Conservation (phyloP, 2,113 vertebrate species). For the Phoenicopterus ruber region DNA sequence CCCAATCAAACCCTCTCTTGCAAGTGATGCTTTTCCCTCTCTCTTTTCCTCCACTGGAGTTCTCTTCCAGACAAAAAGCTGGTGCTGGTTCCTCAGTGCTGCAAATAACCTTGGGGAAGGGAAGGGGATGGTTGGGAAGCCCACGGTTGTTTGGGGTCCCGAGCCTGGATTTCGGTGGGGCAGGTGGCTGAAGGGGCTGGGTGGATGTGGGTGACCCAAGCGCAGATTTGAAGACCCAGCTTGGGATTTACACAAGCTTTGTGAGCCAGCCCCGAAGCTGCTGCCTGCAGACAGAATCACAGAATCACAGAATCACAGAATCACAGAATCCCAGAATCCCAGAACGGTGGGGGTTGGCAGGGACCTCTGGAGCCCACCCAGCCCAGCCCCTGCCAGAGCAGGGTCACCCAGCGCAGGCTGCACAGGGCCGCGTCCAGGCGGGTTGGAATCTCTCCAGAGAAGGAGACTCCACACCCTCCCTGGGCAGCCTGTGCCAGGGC, state of each 20-base stretch:
- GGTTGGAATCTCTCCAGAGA: no score
- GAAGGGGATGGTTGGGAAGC: background rate
- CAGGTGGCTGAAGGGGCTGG: background rate
- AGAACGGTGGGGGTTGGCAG: no score
- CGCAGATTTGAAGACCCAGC: background rate
- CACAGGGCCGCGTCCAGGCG: no score
- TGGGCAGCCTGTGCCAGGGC: no score
- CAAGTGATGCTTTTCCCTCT: background rate
- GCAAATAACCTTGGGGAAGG: background rate
- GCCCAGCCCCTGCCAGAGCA: no score
- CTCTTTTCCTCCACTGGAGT: background rate
- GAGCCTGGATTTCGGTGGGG: background rate
- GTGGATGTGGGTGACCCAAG: background rate
- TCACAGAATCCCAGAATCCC: no score
- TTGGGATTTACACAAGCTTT: background rate
- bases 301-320: no score
- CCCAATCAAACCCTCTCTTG: background rate
- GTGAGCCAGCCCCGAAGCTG: background rate
- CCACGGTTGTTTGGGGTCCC: fast-evolving
- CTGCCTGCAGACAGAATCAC: background rate
- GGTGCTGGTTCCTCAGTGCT: background rate
- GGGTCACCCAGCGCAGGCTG: no score
- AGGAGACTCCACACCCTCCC: no score
- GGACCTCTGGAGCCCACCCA: no score
- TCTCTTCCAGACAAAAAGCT: background rate